Percentiles rank a stretch among this genome's conserved stretches.
Conservation (phyloP, 37 sponge, comb jelly and placozoan species). For the Theonella swinhoei region DNA sequence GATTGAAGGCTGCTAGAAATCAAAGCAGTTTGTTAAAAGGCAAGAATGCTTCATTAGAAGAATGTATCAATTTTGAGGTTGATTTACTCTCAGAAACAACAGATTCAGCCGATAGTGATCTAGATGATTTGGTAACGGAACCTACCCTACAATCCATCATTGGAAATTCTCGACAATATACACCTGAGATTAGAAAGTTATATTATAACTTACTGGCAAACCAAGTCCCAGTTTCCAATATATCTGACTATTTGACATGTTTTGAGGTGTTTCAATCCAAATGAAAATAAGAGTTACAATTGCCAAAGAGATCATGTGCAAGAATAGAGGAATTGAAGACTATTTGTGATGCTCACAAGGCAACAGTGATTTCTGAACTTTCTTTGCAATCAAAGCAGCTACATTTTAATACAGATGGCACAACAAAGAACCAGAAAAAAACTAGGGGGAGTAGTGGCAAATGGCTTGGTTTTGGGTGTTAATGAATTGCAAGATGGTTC, state of each 20-base stretch:
- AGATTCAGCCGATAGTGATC: constrained; percentile 7
- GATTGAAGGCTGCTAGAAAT: constrained; percentile 5
- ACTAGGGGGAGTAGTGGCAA: constrained; percentile 38
- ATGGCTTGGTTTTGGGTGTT: constrained; percentile 31
- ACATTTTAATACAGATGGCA: constrained; percentile 46
- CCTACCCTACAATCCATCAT: constrained; percentile 25
- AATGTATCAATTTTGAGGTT: constrained; percentile 6
- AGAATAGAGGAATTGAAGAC: constrained; percentile 14
- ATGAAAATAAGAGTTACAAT: constrained; percentile 7
- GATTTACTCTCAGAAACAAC: not conserved
- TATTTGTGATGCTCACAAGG: constrained; percentile 47
- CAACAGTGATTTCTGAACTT: constrained; percentile 6
- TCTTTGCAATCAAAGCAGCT: not conserved
- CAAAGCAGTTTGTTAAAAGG: not conserved
- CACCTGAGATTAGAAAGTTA: constrained; percentile 27
- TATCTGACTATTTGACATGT: constrained; percentile 12
- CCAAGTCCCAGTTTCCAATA: constrained; percentile 31
- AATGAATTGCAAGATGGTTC: constrained; percentile 47
- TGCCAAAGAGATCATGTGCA: constrained; percentile 39
- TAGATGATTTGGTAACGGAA: constrained; percentile 2
- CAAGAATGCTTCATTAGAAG: constrained; percentile 4
- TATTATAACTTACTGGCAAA: constrained; percentile 30
- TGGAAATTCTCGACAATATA: constrained; percentile 9
- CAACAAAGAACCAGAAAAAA: constrained; percentile 41
- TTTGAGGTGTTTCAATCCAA: constrained; percentile 26